A percentile compares a stretch with the other conserved stretches of the same genome.
Evolutionary conservation across 2,888 invertebrate genomes (phyloP).

Genomic region (Parapristionchus giblindavisi): DNA sequence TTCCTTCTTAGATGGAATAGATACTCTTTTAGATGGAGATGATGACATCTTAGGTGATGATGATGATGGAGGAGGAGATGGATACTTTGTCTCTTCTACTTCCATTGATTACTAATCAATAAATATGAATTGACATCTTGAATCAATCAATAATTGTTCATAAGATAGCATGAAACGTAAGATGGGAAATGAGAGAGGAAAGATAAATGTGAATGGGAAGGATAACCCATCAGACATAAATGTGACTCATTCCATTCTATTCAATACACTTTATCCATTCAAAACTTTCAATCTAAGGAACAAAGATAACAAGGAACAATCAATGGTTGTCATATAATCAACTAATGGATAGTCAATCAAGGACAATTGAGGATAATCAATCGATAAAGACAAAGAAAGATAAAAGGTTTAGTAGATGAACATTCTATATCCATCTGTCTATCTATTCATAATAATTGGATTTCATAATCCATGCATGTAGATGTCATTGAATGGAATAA

Average conservation of each 20-base stretch:
- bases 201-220: background rate
- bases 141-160: no score
- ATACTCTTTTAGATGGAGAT: no score
- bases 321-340: background rate
- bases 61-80: background rate
- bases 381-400: background rate
- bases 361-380: background rate
- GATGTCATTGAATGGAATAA: no score
- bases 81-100: constrained; percentile 19
- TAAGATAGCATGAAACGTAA: no score
- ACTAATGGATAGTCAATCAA: background rate
- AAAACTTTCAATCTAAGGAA: background rate
- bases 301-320: background rate
- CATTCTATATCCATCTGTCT: no score
- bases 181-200: constrained; percentile 3
- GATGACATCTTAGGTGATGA: background rate
- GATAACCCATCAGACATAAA: background rate
- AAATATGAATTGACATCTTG: no score
- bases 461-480: no score
- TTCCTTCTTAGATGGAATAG: background rate
- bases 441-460: no score
- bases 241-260: background rate
- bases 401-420: no score
- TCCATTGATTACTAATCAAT: no score
- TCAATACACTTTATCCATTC: constrained; percentile 4